Evolutionary conservation across 2,888 invertebrate genomes (phyloP).

Genomic region (Rhodophaea formosa): DNA sequence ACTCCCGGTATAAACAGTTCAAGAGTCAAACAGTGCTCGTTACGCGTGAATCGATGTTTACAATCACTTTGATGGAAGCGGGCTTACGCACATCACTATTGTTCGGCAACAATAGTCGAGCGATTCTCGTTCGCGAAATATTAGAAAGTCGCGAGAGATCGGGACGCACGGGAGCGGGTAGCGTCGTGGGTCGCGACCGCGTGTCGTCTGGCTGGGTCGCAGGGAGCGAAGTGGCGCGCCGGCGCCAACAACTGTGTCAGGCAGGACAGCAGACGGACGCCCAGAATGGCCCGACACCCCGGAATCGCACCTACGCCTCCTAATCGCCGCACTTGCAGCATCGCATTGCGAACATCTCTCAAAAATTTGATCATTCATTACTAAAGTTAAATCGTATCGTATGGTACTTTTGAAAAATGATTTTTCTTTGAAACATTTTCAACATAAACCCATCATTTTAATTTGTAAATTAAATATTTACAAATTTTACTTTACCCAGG

Average conservation of each 20-base stretch:
- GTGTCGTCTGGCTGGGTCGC: conserved; percentile 74
- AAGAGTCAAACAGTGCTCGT: conserved; percentile 25
- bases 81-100: conserved; percentile 63
- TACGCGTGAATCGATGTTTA: conserved; percentile 46
- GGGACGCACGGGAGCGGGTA: conserved; percentile 48
- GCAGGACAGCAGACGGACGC: conserved; percentile 51
- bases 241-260: conserved; percentile 79
- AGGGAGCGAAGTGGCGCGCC: conserved; percentile 68
- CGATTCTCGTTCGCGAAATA: conserved; percentile 27
- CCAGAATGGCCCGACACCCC: conserved; percentile 58
- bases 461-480: too few species aligned
- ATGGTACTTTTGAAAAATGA: too few species aligned
- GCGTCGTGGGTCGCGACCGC: conserved; percentile 65
- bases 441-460: too few species aligned
- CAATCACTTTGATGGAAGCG: conserved; percentile 54
- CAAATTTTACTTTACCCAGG: too few species aligned
- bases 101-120: conserved; percentile 56
- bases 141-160: conserved; percentile 34
- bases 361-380: too few species aligned
- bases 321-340: conserved; percentile 63
- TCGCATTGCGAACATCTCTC: conserved; percentile 29
- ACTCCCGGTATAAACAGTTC: conserved; percentile 15
- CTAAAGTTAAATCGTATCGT: too few species aligned
- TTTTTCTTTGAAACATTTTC: too few species aligned
- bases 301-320: conserved; percentile 53